phyloP scores from a whole-genome alignment of 2,113 vertebrate species.

The Egretta garzetta region DNA sequence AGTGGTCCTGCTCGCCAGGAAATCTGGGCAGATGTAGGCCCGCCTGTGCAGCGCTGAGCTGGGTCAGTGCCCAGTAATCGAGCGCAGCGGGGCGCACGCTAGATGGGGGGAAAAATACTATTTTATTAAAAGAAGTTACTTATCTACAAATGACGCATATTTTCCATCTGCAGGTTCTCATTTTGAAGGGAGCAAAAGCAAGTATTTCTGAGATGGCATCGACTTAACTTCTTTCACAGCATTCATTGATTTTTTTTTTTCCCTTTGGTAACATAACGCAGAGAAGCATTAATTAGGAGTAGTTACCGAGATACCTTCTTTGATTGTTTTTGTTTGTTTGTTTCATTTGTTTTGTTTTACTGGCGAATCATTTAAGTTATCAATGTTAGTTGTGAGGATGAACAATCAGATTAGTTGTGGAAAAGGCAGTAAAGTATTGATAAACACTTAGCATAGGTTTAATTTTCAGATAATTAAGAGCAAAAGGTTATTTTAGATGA shows the following conservation, averaged over 20 bases:
- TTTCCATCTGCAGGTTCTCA: background rate
- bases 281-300: conserved; percentile 34
- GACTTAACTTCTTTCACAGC: background rate
- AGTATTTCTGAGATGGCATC: background rate
- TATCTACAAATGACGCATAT: background rate
- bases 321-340: conserved; percentile 36
- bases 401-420: conserved; percentile 29
- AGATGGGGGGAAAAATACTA: background rate
- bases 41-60: background rate
- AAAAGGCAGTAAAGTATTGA: conserved; percentile 58
- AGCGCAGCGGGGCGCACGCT: accelerated
- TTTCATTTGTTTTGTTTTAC: conserved; percentile 1
- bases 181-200: background rate
- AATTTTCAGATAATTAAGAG: conserved; percentile 63
- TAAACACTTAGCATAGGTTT: conserved; percentile 48
- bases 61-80: accelerated
- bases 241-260: conserved; percentile 13
- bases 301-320: conserved; percentile 15
- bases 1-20: background rate
- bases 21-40: background rate
- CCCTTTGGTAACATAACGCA: background rate
- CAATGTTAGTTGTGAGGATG: conserved; percentile 21
- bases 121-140: background rate
- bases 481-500: conserved; percentile 42
- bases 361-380: conserved; percentile 60